Evolutionary conservation across 2,888 invertebrate species (phyloP), one percentile per base, ranked within the genome.

Genomic region (Elmis aenea): DNA sequence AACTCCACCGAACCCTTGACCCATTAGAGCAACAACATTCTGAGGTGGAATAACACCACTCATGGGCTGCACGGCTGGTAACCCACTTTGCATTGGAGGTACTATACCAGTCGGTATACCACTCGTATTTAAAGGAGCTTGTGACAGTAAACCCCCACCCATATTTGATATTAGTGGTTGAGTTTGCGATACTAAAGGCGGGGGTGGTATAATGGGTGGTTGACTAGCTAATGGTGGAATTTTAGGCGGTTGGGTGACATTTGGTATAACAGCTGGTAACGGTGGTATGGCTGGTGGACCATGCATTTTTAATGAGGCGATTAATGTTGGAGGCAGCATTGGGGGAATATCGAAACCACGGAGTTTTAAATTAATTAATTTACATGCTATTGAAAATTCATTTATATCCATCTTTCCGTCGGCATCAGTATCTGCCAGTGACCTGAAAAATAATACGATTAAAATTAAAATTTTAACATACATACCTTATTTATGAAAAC

Each of bases 341-440:
- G 85, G 84, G 0, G 97, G 97, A 32, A 97, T 76, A 62, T 95
- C 93, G 57, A 87, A 81, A 2, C 94, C 93, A 33, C 92, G 83
- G 8, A 99, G 72, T 68, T 94, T 95, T 45, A 95, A 75, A 60
- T 89, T 92, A 36, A 95, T 94, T 47, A 78, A 73, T 75, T 95
- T 95, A 75, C 97, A 96, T 28, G 99, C 97, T 55, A 99, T 92
- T 50, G 93, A 93, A 69, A 97, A 99, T 71, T 99, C 99, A 58
- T 86, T 85, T 33, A 93, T 80, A 59, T 96, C 90, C 77, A 99
- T 82, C 71, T 91, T 92, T 0, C 99, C 99, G 73, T 99, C 99
- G 9, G 89, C 83, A 66, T 97, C 92, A 26, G 93, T 86, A 67
- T 99, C 99, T 1, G 97, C 91, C 26, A 99, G 69, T 6, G 76